Evolutionary conservation across 2,888 invertebrate genomes (phyloP).

Genomic region (Drosophila quasianomalipes): DNA sequence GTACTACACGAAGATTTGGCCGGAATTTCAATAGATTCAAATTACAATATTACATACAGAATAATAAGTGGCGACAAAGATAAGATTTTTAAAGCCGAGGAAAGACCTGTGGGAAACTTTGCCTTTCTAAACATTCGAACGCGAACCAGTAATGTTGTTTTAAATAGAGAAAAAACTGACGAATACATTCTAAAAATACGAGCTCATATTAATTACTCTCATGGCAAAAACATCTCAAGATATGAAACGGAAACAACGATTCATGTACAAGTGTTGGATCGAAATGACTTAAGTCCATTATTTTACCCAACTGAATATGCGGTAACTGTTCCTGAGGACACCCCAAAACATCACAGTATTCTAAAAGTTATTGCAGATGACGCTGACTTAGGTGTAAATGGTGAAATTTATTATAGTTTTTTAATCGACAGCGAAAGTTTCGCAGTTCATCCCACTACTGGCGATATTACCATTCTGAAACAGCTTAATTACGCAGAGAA

Average conservation of each 20-base stretch:
- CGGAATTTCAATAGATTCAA: constrained; percentile 89
- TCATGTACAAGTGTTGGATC: constrained; percentile 91
- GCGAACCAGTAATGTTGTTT: constrained; percentile 93
- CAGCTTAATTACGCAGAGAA: constrained; percentile 90
- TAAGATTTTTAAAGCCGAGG: constrained; percentile 96
- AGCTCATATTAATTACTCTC: constrained; percentile 88
- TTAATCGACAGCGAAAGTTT: constrained; percentile 93
- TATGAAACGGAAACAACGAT: constrained; percentile 91
- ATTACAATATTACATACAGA: constrained; percentile 91
- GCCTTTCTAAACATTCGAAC: constrained; percentile 96
- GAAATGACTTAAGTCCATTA: constrained; percentile 96
- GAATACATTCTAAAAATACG: constrained; percentile 92
- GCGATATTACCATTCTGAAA: constrained; percentile 93
- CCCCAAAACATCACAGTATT: constrained; percentile 93
- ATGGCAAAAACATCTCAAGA: constrained; percentile 86
- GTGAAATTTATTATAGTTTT: constrained; percentile 98
- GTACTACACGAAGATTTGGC: constrained; percentile 91
- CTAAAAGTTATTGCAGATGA: constrained; percentile 95
- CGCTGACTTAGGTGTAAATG: constrained; percentile 97
- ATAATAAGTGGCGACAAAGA: constrained; percentile 95
- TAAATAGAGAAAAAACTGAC: constrained; percentile 97
- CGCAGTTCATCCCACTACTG: constrained; percentile 96
- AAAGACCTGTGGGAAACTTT: constrained; percentile 95
- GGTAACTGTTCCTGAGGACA: constrained; percentile 94
- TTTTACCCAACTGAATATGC: constrained; percentile 96